Percentiles rank a stretch among this genome's conserved stretches.
Evolutionary conservation across 1,140 invertebrate genomes (phyloP).

Genomic region (Zaprionus nigranus): DNA sequence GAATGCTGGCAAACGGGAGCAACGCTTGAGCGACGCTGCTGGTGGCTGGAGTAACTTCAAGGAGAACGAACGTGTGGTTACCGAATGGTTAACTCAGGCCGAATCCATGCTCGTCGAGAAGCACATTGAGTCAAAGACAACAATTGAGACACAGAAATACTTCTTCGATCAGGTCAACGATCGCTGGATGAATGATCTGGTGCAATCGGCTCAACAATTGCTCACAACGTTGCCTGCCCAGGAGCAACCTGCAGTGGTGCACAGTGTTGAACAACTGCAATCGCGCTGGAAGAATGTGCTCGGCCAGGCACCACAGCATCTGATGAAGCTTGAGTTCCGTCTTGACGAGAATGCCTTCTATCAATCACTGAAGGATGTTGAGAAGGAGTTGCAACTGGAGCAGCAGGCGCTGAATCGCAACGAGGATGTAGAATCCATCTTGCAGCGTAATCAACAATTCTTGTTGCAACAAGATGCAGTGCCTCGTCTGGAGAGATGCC

Average conservation of each 20-base stretch:
- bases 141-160: constrained; percentile 91
- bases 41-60: constrained; percentile 94
- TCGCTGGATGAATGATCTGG: constrained; percentile 92
- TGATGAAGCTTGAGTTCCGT: constrained; percentile 95
- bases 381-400: constrained; percentile 94
- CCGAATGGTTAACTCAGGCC: constrained; percentile 94
- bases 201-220: constrained; percentile 92
- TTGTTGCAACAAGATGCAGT: constrained; percentile 90
- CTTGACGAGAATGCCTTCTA: constrained; percentile 94
- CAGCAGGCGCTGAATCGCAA: constrained; percentile 94
- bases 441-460: constrained; percentile 91
- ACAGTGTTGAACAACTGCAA: constrained; percentile 90
- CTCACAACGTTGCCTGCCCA: constrained; percentile 88
- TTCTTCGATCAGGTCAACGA: constrained; percentile 95
- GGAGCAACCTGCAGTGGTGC: constrained; percentile 89
- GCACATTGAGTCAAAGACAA: constrained; percentile 91
- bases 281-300: constrained; percentile 92
- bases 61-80: constrained; percentile 91
- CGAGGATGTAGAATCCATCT: constrained; percentile 91
- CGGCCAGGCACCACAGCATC: constrained; percentile 91
- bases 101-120: constrained; percentile 93
- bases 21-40: constrained; percentile 91
- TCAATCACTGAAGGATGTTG: constrained; percentile 94
- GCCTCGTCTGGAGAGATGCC: constrained; percentile 89
- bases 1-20: constrained; percentile 91